These are phyloP conservation scores for Tipula helvola DNA, from an alignment of 2,888 invertebrate genomes.

Conservation along the genomic window DNA sequence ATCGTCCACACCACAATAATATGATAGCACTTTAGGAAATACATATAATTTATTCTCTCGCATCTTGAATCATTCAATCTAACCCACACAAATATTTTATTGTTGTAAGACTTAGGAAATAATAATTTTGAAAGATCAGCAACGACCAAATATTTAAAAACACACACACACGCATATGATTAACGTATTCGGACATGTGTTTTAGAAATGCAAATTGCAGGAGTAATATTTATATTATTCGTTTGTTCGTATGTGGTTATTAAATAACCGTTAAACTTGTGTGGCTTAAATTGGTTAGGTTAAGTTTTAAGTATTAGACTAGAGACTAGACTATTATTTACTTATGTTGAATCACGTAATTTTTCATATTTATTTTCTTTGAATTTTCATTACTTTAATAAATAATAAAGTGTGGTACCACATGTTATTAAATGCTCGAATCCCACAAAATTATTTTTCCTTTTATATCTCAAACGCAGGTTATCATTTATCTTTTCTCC, in stretches of 20 bases:
- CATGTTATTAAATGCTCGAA: neutral
- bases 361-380: neutral
- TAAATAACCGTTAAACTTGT: neutral
- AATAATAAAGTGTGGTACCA: neutral
- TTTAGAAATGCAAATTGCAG: neutral
- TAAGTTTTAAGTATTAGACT: neutral
- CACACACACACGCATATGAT: neutral
- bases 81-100: neutral
- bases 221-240: neutral
- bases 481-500: neutral
- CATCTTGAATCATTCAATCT: neutral
- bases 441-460: neutral
- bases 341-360: neutral
- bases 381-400: neutral
- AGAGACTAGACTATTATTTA: neutral
- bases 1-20: neutral
- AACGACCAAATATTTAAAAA: neutral
- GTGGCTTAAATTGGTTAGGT: neutral
- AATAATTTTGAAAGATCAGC: neutral
- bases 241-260: neutral
- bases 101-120: neutral
- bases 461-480: neutral
- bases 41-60: neutral
- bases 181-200: neutral
- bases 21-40: neutral